Conservation (phyloP, 2,797 vertebrate species). For the Smutsia gigantea region DNA sequence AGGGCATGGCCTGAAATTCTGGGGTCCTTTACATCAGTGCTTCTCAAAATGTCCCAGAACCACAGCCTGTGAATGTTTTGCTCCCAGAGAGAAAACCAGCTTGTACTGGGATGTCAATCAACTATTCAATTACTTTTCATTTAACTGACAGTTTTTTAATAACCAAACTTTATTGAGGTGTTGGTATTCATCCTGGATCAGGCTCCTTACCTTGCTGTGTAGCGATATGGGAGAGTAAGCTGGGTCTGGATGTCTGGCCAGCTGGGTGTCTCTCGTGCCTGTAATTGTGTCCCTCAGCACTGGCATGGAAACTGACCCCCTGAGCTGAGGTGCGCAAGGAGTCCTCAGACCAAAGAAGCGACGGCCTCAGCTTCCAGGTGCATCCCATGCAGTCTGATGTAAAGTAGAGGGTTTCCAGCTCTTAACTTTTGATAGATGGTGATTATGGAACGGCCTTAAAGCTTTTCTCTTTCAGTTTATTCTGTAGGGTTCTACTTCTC, state of each 20-base stretch:
- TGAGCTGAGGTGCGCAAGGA: not conserved
- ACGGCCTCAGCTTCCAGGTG: not conserved
- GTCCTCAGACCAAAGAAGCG: not conserved
- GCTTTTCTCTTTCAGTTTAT: slow-evolving; percentile 46
- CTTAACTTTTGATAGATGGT: not conserved
- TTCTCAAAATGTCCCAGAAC: not conserved
- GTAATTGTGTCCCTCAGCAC: not conserved
- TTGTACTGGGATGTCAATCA: not conserved
- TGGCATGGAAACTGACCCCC: not conserved
- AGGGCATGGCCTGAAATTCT: not conserved
- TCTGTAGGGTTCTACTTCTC: not conserved
- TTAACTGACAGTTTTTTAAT: not conserved
- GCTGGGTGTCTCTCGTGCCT: not conserved
- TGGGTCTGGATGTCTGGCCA: not conserved
- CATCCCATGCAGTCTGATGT: not conserved
- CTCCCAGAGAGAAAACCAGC: not conserved
- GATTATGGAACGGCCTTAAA: slow-evolving; percentile 31
- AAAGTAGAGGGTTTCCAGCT: slow-evolving; percentile 21
- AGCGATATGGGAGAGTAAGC: not conserved
- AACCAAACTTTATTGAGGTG: not conserved
- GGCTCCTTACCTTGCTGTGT: not conserved
- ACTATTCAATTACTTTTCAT: not conserved
- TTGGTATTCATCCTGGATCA: slow-evolving; percentile 9
- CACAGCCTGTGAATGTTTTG: not conserved
- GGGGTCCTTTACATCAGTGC: not conserved